Evolutionary conservation across 2,113 vertebrate genomes (phyloP).

Genomic region (Pipra filicauda): DNA sequence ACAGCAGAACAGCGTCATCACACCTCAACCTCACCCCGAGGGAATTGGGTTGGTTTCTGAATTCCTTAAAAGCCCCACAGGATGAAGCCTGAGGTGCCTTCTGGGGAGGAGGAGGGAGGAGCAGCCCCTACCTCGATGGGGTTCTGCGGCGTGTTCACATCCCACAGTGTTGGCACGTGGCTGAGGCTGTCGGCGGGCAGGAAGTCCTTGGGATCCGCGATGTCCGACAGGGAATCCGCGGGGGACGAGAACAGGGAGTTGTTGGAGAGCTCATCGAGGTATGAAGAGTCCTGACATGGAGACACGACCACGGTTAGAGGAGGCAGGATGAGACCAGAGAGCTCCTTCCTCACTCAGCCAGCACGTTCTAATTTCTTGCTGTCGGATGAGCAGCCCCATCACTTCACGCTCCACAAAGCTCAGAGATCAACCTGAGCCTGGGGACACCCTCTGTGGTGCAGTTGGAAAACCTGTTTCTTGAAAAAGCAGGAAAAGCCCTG

Average conservation of each 20-base stretch:
- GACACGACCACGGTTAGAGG: background rate
- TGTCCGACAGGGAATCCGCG: constrained; percentile 89
- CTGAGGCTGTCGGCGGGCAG: constrained; percentile 78
- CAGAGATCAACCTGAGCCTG: background rate
- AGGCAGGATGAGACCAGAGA: background rate
- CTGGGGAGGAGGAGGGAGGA: background rate
- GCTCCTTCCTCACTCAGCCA: background rate
- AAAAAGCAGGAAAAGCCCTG: background rate
- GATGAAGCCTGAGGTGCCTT: background rate
- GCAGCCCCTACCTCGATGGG: constrained; percentile 79
- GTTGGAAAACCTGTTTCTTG: background rate
- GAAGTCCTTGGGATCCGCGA: constrained; percentile 82
- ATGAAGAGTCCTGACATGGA: constrained; percentile 83
- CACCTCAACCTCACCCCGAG: background rate
- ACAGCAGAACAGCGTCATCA: accelerated
- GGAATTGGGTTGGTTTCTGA: background rate
- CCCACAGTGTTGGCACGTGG: constrained; percentile 90
- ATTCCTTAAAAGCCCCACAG: background rate
- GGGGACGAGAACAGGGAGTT: constrained; percentile 91
- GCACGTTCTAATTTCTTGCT: background rate
- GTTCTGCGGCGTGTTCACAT: constrained; percentile 80
- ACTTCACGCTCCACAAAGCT: background rate
- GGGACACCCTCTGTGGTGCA: background rate
- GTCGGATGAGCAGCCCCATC: accelerated
- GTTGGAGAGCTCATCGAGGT: constrained; percentile 87